phyloP scores from a whole-genome alignment of 2,888 invertebrate species.

The Neoascia interrupta region DNA sequence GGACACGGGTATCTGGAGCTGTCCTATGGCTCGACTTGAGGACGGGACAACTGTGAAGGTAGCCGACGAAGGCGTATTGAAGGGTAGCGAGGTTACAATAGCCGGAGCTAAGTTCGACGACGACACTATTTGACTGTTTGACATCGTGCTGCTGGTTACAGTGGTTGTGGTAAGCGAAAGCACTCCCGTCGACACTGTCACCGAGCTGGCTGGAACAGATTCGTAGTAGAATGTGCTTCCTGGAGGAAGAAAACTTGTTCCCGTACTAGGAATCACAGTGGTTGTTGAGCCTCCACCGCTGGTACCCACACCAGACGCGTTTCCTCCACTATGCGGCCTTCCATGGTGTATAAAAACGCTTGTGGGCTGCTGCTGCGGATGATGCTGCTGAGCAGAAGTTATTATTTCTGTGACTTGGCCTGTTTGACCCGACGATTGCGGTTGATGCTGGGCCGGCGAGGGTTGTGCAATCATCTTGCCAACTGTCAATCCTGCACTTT shows the following conservation, averaged over 20 bases:
- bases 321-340: slow-evolving; percentile 71
- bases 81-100: slow-evolving; percentile 76
- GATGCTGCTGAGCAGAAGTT: slow-evolving; percentile 60
- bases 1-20: slow-evolving; percentile 75
- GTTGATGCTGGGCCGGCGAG: slow-evolving; percentile 25
- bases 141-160: slow-evolving; percentile 76
- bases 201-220: slow-evolving; percentile 77
- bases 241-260: slow-evolving; percentile 74
- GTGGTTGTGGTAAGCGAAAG: slow-evolving; percentile 78
- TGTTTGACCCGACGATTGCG: slow-evolving; percentile 51
- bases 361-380: slow-evolving; percentile 68
- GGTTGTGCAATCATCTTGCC: slow-evolving; percentile 78
- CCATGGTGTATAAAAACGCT: slow-evolving; percentile 76
- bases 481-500: slow-evolving; percentile 76
- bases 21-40: slow-evolving; percentile 74
- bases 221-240: slow-evolving; percentile 79
- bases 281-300: slow-evolving; percentile 69
- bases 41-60: slow-evolving; percentile 79
- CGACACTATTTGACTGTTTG: slow-evolving; percentile 72
- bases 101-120: slow-evolving; percentile 68
- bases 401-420: slow-evolving; percentile 64
- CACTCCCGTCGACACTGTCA: slow-evolving; percentile 77
- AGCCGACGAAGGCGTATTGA: slow-evolving; percentile 75
- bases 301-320: slow-evolving; percentile 67
- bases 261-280: slow-evolving; percentile 71